Evolutionary conservation across 2,113 vertebrate species (phyloP).

Genomic region (Diadophis punctatus): DNA sequence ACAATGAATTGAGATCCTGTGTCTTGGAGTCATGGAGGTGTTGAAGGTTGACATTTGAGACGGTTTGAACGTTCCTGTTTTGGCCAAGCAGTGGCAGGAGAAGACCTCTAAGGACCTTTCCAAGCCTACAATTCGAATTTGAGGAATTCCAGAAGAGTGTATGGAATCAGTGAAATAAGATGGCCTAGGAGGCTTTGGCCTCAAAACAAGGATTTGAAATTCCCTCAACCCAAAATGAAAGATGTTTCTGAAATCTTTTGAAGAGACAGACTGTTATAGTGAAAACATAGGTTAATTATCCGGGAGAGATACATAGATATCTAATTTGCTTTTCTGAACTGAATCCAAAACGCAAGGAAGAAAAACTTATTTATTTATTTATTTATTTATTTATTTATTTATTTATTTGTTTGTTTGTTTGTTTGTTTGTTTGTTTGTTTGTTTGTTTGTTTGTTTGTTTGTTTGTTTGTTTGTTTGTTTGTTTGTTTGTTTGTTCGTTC

Average conservation of each 20-base stretch:
- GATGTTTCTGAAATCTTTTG: not conserved
- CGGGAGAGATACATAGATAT: too few species aligned
- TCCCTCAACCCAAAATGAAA: not conserved
- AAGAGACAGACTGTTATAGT: not conserved
- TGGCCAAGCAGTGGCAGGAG: not conserved
- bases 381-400: too few species aligned
- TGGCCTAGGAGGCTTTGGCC: not conserved
- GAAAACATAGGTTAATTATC: not conserved
- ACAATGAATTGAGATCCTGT: not conserved
- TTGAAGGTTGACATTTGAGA: not conserved
- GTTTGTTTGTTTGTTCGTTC: too few species aligned
- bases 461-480: too few species aligned
- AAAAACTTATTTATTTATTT: not conserved
- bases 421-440: too few species aligned
- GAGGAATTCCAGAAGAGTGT: not conserved
- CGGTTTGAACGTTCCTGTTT: not conserved
- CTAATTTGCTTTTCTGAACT: too few species aligned
- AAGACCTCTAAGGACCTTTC: not conserved
- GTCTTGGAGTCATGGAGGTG: not conserved
- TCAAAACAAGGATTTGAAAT: not conserved
- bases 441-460: too few species aligned
- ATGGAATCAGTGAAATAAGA: not conserved
- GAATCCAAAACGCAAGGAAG: not conserved
- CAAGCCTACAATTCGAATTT: not conserved
- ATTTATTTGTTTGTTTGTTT: too few species aligned